These are phyloP conservation scores for Drosophila engyochracea DNA, from an alignment of 2,888 invertebrate genomes.

Conservation along the genomic window DNA sequence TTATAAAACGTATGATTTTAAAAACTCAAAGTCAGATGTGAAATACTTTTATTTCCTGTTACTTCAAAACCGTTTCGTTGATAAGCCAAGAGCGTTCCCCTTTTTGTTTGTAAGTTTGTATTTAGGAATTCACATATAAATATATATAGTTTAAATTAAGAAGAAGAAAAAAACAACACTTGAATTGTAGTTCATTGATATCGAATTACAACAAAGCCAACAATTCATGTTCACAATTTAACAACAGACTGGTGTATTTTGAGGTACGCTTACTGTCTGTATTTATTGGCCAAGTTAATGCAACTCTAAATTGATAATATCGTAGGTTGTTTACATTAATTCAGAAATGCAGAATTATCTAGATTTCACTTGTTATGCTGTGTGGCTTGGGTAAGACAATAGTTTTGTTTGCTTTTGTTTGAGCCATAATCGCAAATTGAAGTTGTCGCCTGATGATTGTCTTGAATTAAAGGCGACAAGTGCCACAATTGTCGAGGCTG, in stretches of 20 bases:
- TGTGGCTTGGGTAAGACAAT: conserved; percentile 5
- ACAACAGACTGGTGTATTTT: neutral
- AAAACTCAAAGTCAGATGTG: neutral
- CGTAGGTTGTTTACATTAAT: neutral
- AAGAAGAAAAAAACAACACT: neutral
- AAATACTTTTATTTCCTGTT: neutral
- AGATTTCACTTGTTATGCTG: conserved; percentile 36
- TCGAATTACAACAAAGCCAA: conserved; percentile 9
- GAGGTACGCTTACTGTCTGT: neutral
- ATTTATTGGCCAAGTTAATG: neutral
- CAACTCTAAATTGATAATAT: neutral
- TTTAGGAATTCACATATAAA: neutral
- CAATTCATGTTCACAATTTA: neutral
- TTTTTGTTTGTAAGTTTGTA: neutral
- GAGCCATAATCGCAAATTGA: conserved; percentile 58
- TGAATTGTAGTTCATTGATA: neutral
- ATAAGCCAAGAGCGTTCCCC: neutral
- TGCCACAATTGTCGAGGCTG: conserved; percentile 42
- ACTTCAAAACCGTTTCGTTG: neutral
- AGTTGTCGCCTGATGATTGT: conserved; percentile 66
- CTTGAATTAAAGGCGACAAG: conserved; percentile 52
- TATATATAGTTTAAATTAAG: neutral
- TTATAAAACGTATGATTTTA: neutral
- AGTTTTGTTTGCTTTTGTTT: conserved; percentile 17
- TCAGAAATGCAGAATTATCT: conserved; percentile 43